Base-by-base conservation (phyloP, 2,113 vertebrate species). In the Triplophysa siluroides region DNA sequence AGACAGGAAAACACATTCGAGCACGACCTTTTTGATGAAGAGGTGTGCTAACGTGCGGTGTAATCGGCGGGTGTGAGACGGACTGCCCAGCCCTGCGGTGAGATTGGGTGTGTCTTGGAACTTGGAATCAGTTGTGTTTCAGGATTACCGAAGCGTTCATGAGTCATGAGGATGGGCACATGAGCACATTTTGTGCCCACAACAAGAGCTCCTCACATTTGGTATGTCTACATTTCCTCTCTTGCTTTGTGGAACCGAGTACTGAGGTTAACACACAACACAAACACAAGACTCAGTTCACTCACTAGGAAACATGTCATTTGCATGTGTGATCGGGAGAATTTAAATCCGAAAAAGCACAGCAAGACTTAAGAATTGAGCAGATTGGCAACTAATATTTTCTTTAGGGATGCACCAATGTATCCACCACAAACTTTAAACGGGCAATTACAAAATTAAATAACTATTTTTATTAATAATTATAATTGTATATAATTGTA, bases 81-180 rank as follows among this genome's bases (percentile, higher is more conserved):
- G 13, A 19, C 38, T 24, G 72, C 72, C 72, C 9, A 62, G 41
- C 72, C 73, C 75, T 54, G 75, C 62, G 26, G 61, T 65, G 75
- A 65, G 75, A 13, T 45, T 38, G 47, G 61, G 75, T 65, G 75
- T 77, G 75, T 66, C 75, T 33, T 38, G 33, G 33, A 18, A 73
- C 26, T n/a, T 63, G 54, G 12, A 63, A 1, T 62, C 64, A 21
- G 33, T 67, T 56, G 23, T 64, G 24, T 23, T 65, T 73, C 50
- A 78, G 61, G 62, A 61, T 66, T 38, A 72, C 41, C 56, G 54
- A 76, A 65, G 45, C 69, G 70, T 76, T 63, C 63, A 75, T 64
- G 66, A 76, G 63, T 47, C 63, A 52, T 64, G 54, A 74, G 76
- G 43, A 65, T 52, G 19, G 24, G 64, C 38, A 66, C 62, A 61